A percentile compares a stretch with the other conserved stretches of the same genome.
Evolutionary conservation across 2,113 vertebrate genomes (phyloP).

Genomic region (Hoplias malabaricus): DNA sequence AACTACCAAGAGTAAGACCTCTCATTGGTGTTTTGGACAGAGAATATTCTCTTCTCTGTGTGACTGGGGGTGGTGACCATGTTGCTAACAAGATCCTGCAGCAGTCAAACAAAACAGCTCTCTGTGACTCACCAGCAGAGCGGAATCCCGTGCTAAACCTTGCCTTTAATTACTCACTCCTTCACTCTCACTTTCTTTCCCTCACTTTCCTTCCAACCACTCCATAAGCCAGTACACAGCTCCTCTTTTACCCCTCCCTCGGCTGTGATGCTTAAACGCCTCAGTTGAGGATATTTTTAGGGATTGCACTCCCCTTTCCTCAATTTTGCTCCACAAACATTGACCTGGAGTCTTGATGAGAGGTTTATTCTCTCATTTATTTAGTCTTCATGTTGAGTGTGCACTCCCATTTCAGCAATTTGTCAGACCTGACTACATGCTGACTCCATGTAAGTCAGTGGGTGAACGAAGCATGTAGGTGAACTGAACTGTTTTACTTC

Average conservation of each 20-base stretch:
- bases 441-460: slow-evolving; percentile 9
- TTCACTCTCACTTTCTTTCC: not conserved
- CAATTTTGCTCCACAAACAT: slow-evolving; percentile 66
- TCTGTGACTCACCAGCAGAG: slow-evolving; percentile 59
- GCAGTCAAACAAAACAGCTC: slow-evolving; percentile 58
- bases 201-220: not conserved
- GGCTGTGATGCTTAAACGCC: not conserved
- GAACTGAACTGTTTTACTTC: not conserved
- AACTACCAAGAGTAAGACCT: slow-evolving; percentile 1
- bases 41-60: slow-evolving; percentile 6
- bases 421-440: slow-evolving; percentile 41
- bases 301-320: slow-evolving; percentile 50
- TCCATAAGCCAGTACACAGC: slow-evolving; percentile 40
- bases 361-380: slow-evolving; percentile 53
- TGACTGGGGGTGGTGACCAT: slow-evolving; percentile 49
- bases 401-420: slow-evolving; percentile 12
- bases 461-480: not conserved
- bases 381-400: slow-evolving; percentile 36
- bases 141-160: slow-evolving; percentile 61
- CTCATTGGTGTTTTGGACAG: slow-evolving; percentile 11
- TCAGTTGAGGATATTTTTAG: slow-evolving; percentile 63
- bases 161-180: slow-evolving; percentile 55
- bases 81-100: slow-evolving; percentile 54
- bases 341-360: slow-evolving; percentile 48
- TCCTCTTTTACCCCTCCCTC: slow-evolving; percentile 1